Base-by-base conservation (phyloP, 2,888 invertebrate species). In the Petrophora chlorosata region DNA sequence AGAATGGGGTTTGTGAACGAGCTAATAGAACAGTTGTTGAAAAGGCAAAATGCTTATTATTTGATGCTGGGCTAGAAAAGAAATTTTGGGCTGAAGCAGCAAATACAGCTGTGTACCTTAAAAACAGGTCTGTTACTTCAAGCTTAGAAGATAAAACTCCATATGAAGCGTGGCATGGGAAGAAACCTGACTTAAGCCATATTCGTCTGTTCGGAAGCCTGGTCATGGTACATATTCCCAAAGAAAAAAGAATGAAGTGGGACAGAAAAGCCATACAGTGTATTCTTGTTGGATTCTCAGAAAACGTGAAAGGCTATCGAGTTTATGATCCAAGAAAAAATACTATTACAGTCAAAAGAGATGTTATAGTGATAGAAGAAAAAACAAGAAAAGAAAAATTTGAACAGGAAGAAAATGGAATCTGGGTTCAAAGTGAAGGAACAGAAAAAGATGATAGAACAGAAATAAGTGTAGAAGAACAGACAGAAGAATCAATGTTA, bases 31-130 rank as follows among this genome's bases (percentile, higher is more conserved):
- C 35, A 0, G 9, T 25, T 2, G 25, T 35, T 4, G 35, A 35
- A 15, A 23, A 25, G 2, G 35, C 35, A n/a, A 13, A 15, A 14
- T 23, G 35, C 12, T 12, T 35, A 9, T n/a, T 35, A 0, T 35
- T 9, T 35, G 35, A 35, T 15, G 35, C 35, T 1, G 8, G 14
- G 7, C n/a, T 35, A 19, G 15, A n/a, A 0, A 35, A 35, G 12
- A 2, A n/a, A 1, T 25, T 35, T 8, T 35, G 35, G 35, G 35
- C 15, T 3, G 35, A 35, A 15, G 35, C 35, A n/a, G 25, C 14
- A 1, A 35, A 35, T 15, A 35, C 23, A 25, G 35, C 35, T 5
- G 35, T 25, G 9, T 35, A 25, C 7, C 7, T 35, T 1, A 23
- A 35, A 13, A 35, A 35, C 25, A 22, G 22, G 7, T 22, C 22